Evolutionary conservation across 1,140 invertebrate species (phyloP).

Genomic region (Caerostris darwini): DNA sequence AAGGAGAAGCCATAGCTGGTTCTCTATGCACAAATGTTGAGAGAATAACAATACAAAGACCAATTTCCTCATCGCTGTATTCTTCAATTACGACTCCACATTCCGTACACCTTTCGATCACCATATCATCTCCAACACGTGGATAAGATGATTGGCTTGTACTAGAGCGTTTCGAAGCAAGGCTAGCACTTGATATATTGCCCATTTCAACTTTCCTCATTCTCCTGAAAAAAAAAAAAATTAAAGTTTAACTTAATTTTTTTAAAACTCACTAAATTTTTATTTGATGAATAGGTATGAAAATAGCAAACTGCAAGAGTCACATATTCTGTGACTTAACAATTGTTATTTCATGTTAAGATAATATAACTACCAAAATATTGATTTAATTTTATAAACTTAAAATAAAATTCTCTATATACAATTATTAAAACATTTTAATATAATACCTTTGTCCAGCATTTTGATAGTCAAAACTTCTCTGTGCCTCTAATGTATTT

Average conservation of each 20-base stretch:
- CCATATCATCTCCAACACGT: conserved; percentile 75
- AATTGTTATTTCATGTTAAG: too few relatives aligned
- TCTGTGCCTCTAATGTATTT: conserved; percentile 82
- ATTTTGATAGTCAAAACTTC: conserved; percentile 77
- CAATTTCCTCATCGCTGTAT: conserved; percentile 98
- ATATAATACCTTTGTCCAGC: conserved; percentile 33
- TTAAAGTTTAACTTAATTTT: background rate
- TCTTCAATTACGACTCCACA: conserved; percentile 89
- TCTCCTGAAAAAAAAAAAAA: conserved; percentile 13
- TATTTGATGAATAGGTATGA: too few relatives aligned
- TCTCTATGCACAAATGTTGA: conserved; percentile 98
- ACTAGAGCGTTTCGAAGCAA: conserved; percentile 70
- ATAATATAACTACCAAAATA: too few relatives aligned
- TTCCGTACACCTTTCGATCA: conserved; percentile 82
- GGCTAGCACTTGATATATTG: conserved; percentile 3
- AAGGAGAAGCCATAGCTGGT: conserved; percentile 93
- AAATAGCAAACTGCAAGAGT: too few relatives aligned
- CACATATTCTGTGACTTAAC: too few relatives aligned
- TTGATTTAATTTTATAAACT: too few relatives aligned
- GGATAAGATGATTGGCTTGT: conserved; percentile 58
- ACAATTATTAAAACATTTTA: background rate
- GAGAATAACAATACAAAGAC: conserved; percentile 94
- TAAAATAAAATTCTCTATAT: too few relatives aligned
- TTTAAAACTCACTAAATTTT: background rate
- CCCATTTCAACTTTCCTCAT: conserved; percentile 73